Evolutionary conservation across 64 coral and sea anemone species (phyloP), one percentile per base, ranked within the genome.

Genomic region (Pocillopora verrucosa): DNA sequence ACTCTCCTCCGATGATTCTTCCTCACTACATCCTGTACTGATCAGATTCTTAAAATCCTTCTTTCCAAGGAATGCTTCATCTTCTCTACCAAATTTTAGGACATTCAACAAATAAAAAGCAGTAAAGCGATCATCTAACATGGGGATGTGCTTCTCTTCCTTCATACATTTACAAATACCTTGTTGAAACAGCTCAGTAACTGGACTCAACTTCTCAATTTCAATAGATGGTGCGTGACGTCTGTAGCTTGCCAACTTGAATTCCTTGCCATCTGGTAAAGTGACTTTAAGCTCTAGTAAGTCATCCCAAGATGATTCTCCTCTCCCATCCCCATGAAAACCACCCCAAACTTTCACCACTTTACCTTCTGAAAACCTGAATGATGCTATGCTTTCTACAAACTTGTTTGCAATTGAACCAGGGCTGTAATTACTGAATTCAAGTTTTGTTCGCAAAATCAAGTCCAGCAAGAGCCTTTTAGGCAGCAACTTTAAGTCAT

Each of bases 131-230:
- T 94, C 70, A 13, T 58, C 58, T 30, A 94, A 77, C 72, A 80
- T 60, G 6, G 81, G 88, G 84, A 90, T 78, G 36, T 60, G 61
- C 60, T 75, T 67, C 65, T 89, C 62, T 16, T 60, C 82, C 86
- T 73, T 19, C 56, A 90, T 73, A 36, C 70, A 60, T 7, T 77
- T 56, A 34, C 45, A 80, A 36, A 94, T 75, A 58, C 93, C 78
- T 38, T 87, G 45, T 62, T 87, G 88, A 25, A 94, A 34, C 45
- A 87, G 76, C 76, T 51, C 62, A 51, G 93, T 94, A 25, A 90
- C 58, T 57, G 88, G 93, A 16, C 70, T 72, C 16, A 92, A 62
- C 11, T 70, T 35, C 5, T 92, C 62, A 73, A 87, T 64, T 10
- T 20, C 10, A 11, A 15, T 59, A 34, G 30, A 36, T 64, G 30